These are phyloP conservation scores for Lithophane ornitopus DNA, from an alignment of 2,888 invertebrate genomes.

Conservation along the genomic window DNA sequence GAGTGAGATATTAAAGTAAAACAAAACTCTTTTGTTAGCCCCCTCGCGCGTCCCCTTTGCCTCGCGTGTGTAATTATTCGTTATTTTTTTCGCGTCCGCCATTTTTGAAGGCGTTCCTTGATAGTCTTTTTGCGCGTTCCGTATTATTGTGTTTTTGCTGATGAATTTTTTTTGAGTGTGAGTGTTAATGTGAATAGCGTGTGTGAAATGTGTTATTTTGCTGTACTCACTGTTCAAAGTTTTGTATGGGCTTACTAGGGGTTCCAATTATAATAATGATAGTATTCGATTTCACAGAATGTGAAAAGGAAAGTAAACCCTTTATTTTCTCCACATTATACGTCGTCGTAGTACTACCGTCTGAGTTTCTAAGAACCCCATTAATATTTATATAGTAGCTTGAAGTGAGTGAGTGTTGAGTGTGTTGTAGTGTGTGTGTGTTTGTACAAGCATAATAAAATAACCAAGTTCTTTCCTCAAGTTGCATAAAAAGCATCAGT, in stretches of 20 bases:
- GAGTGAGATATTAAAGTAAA: slow-evolving; percentile 87
- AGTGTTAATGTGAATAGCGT: slow-evolving; percentile 3
- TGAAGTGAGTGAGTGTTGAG: too few relatives aligned
- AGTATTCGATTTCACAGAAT: neutral
- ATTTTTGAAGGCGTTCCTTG: slow-evolving; percentile 59
- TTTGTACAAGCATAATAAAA: neutral
- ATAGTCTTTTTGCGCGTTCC: slow-evolving; percentile 54
- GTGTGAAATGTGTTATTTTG: slow-evolving; percentile 7
- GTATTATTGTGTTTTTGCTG: slow-evolving; percentile 38
- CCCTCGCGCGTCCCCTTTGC: slow-evolving; percentile 63
- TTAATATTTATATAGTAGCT: neutral
- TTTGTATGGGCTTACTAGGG: neutral
- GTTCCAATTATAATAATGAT: neutral
- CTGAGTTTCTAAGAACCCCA: neutral
- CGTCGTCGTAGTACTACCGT: too few relatives aligned
- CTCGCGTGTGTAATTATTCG: slow-evolving; percentile 82
- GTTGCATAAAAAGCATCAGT: too few relatives aligned
- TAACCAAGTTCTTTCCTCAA: neutral
- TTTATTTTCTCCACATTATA: neutral
- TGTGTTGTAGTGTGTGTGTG: too few relatives aligned
- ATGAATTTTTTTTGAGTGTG: slow-evolving; percentile 40
- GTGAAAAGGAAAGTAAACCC: neutral
- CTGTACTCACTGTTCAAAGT: neutral
- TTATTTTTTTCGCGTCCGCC: slow-evolving; percentile 75
- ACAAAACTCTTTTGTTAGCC: slow-evolving; percentile 80